Base-by-base conservation (phyloP, 1,140 invertebrate species). In the Vanessa atalanta region DNA sequence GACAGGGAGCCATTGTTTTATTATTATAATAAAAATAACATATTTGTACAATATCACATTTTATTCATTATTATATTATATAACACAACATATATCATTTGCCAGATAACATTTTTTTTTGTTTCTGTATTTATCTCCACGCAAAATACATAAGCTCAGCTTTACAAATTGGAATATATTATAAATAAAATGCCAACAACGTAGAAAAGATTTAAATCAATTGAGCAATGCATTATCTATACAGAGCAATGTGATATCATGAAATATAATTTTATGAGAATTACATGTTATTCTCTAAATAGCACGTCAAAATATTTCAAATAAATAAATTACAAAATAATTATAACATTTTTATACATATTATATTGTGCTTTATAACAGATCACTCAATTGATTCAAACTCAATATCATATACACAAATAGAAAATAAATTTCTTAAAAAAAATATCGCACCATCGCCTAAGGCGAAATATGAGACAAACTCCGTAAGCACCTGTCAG, bases 81-180 rank as follows among this genome's bases (percentile, higher is more conserved):
- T 88, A 91, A 90, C 87, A 91, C 87, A 91, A 89, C 87, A 89
- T 90, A 89, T 89, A 91, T 86, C 86, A 86, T 88, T 86, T 87
- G 83, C 86, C 20, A 83, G 79, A 87, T 87, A 88, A 88, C 83
- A 85, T 84, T 81, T 81, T 83, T 43, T 83, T 75, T 75, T 79
- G 82, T 84, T 72, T 82, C 74, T 79, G 68, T 80, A 72, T 73
- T 66, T 82, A 80, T 82, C 76, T 80, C 65, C 82, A 82, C 82
- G 79, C 81, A 79, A 80, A 65, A 81, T 84, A 83, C 72, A 81
- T 84, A 86, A 86, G 85, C 85, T 85, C 85, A 82, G 83, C 83
- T 88, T 87, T 85, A 86, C 73, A 88, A 83, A 86, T 86, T 88
- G 83, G 86, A 90, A 88, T 86, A 87, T 73, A 78, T 79, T 86